These are phyloP conservation scores for Ditylenchus weischeri DNA, from an alignment of 2,888 invertebrate genomes.

Conservation along the genomic window DNA sequence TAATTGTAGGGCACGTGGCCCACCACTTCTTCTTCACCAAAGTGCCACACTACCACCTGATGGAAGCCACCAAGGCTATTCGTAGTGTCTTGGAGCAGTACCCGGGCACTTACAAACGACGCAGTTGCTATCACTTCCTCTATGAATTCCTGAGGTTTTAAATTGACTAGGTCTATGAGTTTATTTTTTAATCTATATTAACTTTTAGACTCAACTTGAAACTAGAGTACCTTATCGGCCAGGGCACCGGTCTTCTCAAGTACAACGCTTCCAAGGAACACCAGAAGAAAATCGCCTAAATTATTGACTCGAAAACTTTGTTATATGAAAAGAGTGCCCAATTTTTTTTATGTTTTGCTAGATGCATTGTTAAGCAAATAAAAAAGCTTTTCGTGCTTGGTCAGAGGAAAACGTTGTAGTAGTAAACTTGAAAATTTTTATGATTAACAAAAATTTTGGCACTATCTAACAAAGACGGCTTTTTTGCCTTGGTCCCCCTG, in stretches of 20 bases:
- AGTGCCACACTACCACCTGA: slow-evolving; percentile 54
- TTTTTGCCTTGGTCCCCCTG: too few relatives aligned
- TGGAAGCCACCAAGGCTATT: slow-evolving; percentile 51
- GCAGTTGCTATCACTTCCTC: slow-evolving; percentile 48
- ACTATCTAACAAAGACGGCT: too few relatives aligned
- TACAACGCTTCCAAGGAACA: slow-evolving; percentile 36
- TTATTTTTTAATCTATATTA: neutral
- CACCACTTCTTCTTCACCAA: slow-evolving; percentile 57
- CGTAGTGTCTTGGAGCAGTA: slow-evolving; percentile 39
- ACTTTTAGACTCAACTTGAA: slow-evolving; percentile 39
- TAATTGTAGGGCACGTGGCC: slow-evolving; percentile 48
- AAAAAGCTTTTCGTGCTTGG: too few relatives aligned
- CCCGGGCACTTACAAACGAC: slow-evolving; percentile 49
- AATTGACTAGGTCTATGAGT: neutral
- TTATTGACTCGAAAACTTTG: too few relatives aligned
- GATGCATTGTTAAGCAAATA: too few relatives aligned
- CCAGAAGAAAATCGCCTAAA: neutral
- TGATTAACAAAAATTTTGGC: too few relatives aligned
- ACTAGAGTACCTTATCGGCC: slow-evolving; percentile 52
- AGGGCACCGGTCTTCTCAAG: slow-evolving; percentile 52
- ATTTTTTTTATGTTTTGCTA: too few relatives aligned
- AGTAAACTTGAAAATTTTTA: too few relatives aligned
- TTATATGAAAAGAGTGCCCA: too few relatives aligned
- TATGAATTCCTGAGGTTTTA: slow-evolving; percentile 45
- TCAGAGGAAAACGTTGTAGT: too few relatives aligned